A percentile compares a stretch with the other conserved stretches of the same genome.
phyloP scores from a whole-genome alignment of 1,140 invertebrate genomes.

The Hyles euphorbiae region DNA sequence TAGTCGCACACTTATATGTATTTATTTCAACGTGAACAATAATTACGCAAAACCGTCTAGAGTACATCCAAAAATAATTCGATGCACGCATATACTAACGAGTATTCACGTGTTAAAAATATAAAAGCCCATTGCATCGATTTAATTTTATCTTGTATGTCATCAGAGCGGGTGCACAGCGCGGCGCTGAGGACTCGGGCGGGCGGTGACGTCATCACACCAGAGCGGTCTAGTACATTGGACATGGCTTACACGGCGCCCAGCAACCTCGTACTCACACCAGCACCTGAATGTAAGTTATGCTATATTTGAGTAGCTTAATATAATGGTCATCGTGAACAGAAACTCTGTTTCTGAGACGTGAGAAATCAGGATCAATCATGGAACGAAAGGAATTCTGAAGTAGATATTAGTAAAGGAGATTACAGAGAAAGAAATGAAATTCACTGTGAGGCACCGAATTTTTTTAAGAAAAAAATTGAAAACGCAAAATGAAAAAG shows the following conservation, averaged over 20 bases:
- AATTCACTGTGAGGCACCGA: too few species aligned
- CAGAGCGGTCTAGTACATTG: slow-evolving; percentile 47
- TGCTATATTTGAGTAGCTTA: not conserved
- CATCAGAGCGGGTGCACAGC: slow-evolving; percentile 46
- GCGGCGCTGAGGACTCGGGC: slow-evolving; percentile 43
- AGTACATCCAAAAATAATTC: too few species aligned
- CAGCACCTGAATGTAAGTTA: slow-evolving; percentile 61
- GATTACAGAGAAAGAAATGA: too few species aligned
- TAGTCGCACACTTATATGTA: too few species aligned
- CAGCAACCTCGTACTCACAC: slow-evolving; percentile 58
- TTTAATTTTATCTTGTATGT: slow-evolving; percentile 12
- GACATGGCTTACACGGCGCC: slow-evolving; percentile 57
- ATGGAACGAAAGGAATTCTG: too few species aligned
- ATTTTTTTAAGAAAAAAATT: too few species aligned
- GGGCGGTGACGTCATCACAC: slow-evolving; percentile 58
- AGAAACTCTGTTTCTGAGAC: not conserved
- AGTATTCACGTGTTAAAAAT: too few species aligned
- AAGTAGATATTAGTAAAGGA: too few species aligned
- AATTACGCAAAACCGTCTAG: too few species aligned
- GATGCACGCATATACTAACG: too few species aligned
- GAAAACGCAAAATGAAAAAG: too few species aligned
- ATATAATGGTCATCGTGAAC: not conserved
- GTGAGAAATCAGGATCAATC: not conserved
- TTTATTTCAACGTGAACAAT: too few species aligned
- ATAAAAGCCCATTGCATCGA: not conserved